A percentile compares a stretch with the other conserved stretches of the same genome.
phyloP scores from a whole-genome alignment of 2,113 vertebrate species.

The Silurus meridionalis region DNA sequence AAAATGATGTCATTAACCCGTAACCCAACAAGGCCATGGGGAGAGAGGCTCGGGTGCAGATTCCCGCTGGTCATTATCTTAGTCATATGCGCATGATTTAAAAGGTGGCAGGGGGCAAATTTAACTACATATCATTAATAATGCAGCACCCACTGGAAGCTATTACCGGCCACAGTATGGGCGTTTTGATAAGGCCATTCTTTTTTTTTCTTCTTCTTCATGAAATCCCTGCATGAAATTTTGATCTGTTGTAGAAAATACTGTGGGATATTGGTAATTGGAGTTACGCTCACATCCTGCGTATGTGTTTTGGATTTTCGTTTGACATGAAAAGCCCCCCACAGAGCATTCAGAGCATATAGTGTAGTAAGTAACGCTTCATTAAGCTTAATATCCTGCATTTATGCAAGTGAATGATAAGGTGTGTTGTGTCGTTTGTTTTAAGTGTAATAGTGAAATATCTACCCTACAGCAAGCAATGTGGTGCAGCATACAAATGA shows the following conservation, averaged over 20 bases:
- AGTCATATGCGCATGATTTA: slow-evolving; percentile 50
- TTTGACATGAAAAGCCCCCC: background rate
- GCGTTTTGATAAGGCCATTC: slow-evolving; percentile 33
- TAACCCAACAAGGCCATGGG: slow-evolving; percentile 42
- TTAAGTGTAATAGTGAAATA: background rate
- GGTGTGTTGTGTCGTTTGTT: background rate
- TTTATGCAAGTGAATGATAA: background rate
- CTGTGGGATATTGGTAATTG: no score
- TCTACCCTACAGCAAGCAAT: background rate
- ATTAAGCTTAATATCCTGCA: background rate
- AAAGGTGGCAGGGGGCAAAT: slow-evolving; percentile 48
- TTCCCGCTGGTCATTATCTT: slow-evolving; percentile 53
- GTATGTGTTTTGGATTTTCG: background rate
- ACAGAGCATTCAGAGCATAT: background rate
- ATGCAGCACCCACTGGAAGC: slow-evolving; percentile 50
- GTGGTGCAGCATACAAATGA: background rate
- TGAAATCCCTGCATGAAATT: slow-evolving; percentile 19
- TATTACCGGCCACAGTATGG: slow-evolving; percentile 47
- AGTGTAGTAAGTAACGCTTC: background rate
- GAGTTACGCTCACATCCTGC: background rate
- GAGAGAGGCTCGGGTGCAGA: slow-evolving; percentile 42
- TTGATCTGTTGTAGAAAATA: slow-evolving; percentile 22
- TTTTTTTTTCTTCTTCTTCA: slow-evolving; percentile 1
- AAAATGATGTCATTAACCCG: slow-evolving; percentile 58
- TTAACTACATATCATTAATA: slow-evolving; percentile 56